Conservation (phyloP, 2,888 invertebrate species). For the Heliconius sara region DNA sequence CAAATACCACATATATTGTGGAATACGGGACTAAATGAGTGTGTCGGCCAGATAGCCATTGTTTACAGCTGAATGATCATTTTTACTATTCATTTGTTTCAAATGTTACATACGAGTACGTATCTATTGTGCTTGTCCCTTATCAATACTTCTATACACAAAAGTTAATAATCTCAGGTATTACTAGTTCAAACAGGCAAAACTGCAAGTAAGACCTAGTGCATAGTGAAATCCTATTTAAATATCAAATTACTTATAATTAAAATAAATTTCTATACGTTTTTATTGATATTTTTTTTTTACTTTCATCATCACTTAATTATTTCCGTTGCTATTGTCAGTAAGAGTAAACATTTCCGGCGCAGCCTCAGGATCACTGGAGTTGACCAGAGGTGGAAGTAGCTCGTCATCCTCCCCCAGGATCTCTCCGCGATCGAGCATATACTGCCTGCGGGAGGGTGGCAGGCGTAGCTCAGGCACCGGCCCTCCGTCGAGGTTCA, state of each 20-base stretch:
- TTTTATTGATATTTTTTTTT: not conserved
- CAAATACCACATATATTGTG: slow-evolving; percentile 9
- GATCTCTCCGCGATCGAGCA: slow-evolving; percentile 48
- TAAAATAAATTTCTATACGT: not conserved
- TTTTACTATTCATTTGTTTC: slow-evolving; percentile 7
- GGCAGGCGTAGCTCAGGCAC: slow-evolving; percentile 65
- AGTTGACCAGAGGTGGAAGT: slow-evolving; percentile 35
- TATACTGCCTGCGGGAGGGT: slow-evolving; percentile 63
- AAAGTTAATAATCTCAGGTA: no score
- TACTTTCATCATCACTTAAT: not conserved
- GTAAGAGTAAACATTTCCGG: not conserved
- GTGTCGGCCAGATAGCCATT: slow-evolving; percentile 2
- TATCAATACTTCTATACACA: no score
- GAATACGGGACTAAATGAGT: not conserved
- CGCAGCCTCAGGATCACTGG: slow-evolving; percentile 14
- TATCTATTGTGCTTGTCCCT: no score
- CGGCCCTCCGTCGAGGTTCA: slow-evolving; percentile 59
- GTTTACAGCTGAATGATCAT: not conserved
- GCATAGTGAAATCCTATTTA: no score
- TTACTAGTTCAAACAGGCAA: no score
- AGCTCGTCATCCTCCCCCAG: slow-evolving; percentile 38
- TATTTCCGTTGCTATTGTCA: not conserved
- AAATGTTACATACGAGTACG: not conserved
- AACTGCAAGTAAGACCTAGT: no score
- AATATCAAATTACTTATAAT: not conserved